Base-by-base conservation (phyloP, 2,113 vertebrate species). In the Lampris incognitus region DNA sequence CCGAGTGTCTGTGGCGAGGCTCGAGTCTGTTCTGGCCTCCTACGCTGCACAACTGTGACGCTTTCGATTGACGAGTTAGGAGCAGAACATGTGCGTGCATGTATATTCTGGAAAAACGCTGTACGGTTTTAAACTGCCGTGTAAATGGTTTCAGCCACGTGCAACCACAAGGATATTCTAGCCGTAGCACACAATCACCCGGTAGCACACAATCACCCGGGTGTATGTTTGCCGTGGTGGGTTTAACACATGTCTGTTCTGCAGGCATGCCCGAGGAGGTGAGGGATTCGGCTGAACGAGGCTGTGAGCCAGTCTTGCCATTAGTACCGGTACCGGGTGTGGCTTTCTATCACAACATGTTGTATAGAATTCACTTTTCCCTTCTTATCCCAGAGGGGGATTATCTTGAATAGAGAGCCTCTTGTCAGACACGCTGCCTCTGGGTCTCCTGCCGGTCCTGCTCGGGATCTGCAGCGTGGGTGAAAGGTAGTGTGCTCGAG, bases 251-350 rank as follows among this genome's bases (percentile, higher is more conserved):
- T 13, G 11, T 52, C 3, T 52, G 3, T 24, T 71, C 61, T 48
- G 24, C 24, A 24, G 24, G 24, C 24, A 24, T 24, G 24, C 24
- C 24, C 24, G 6, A 52, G 39, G 64, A 77, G 51, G 10, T 66
- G 6, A 9, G 49, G 65, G 40, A 42, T 69, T 74, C 57, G 38
- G 54, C 37, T 67, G 38, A 76, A 52, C 5, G 10, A 6, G 2
- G 50, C 11, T 24, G 24, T 24, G 24, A 24, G 24, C 24, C 10
- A 9, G 8, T 11, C n/a, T 13, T 54, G 2, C 51, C 10, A 54
- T n/a, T 2, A 39, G 55, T 39, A 44, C 49, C 64, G 48, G 66
- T 39, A n/a, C 38, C 50, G 4, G 50, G 38, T 9, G 36, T 40
- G n/a, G 38, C 24, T 56, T 11, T 38, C 51, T 62, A 11, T 42